A percentile compares a stretch with the other conserved stretches of the same genome.
Evolutionary conservation across 1,140 invertebrate species (phyloP).

Genomic region (Marisa cornuarietis): DNA sequence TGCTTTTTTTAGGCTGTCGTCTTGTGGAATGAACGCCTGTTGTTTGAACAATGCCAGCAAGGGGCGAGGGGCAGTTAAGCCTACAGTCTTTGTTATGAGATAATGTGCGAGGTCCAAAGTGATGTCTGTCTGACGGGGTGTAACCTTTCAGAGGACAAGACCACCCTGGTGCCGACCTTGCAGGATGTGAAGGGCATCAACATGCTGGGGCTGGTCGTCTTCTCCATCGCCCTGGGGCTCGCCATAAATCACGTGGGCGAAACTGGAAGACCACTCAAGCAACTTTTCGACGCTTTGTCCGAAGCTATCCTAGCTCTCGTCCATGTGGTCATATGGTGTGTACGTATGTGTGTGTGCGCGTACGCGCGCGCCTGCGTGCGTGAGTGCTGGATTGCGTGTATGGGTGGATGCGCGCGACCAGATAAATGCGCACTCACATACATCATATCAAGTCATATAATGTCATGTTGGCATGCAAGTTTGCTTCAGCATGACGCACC

Average conservation of each 20-base stretch:
- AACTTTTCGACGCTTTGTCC: conserved; percentile 66
- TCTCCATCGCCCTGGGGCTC: conserved; percentile 69
- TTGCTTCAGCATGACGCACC: too few species aligned
- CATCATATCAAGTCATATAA: neutral
- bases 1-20: too few species aligned
- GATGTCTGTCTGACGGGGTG: too few species aligned
- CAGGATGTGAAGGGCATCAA: conserved; percentile 55
- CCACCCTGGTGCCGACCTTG: conserved; percentile 34
- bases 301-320: conserved; percentile 67
- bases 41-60: too few species aligned
- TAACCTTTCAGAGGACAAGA: neutral
- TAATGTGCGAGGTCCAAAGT: too few species aligned
- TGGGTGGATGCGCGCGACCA: neutral
- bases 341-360: neutral
- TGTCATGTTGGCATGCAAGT: too few species aligned
- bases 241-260: conserved; percentile 64
- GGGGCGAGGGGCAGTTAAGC: too few species aligned
- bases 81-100: too few species aligned
- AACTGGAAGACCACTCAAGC: conserved; percentile 64
- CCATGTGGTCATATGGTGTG: conserved; percentile 63
- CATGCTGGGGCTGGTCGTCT: conserved; percentile 68
- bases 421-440: neutral
- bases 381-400: neutral
- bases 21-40: too few species aligned
- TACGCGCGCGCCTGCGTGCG: neutral